A percentile compares a stretch with the other conserved stretches of the same genome.
Conservation (phyloP, 1,140 invertebrate genomes). For the Lineus longissimus region DNA sequence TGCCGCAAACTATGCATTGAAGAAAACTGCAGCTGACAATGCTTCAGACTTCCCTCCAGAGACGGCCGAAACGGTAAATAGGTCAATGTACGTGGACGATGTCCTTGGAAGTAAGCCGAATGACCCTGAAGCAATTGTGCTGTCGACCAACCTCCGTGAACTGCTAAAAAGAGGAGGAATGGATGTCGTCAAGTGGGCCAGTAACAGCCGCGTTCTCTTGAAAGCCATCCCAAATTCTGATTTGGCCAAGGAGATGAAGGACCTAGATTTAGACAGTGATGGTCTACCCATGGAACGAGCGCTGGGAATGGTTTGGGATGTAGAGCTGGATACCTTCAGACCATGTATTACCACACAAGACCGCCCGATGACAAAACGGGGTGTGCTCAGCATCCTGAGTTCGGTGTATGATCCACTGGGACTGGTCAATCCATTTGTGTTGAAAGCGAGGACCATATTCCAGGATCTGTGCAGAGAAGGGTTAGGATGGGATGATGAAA, state of each 20-base stretch:
- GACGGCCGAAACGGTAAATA: neutral
- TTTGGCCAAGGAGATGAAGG: neutral
- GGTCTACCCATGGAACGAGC: neutral
- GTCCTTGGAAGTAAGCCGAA: neutral
- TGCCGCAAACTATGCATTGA: too few relatives aligned
- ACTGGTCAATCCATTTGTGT: constrained; percentile 10
- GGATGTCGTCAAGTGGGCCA: constrained; percentile 10
- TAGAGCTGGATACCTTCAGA: constrained; percentile 9
- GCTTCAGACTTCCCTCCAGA: too few relatives aligned
- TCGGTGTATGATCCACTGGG: constrained; percentile 20
- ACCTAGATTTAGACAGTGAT: neutral
- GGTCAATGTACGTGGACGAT: constrained; percentile 18
- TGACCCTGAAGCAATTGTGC: neutral
- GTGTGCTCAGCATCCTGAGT: constrained; percentile 10
- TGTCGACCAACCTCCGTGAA: neutral
- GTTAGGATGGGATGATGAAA: constrained; percentile 17
- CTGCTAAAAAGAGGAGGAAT: constrained; percentile 14
- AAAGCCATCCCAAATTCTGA: constrained; percentile 9
- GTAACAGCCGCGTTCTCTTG: constrained; percentile 10
- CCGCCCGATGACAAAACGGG: neutral
- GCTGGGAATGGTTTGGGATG: constrained; percentile 9
- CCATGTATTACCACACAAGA: neutral
- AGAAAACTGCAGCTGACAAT: too few relatives aligned
- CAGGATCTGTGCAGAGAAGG: constrained; percentile 11
- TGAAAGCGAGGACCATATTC: constrained; percentile 13